These are phyloP conservation scores for Petrocephalus zakoni DNA, from an alignment of 2,113 vertebrate species.

Conservation along the genomic window DNA sequence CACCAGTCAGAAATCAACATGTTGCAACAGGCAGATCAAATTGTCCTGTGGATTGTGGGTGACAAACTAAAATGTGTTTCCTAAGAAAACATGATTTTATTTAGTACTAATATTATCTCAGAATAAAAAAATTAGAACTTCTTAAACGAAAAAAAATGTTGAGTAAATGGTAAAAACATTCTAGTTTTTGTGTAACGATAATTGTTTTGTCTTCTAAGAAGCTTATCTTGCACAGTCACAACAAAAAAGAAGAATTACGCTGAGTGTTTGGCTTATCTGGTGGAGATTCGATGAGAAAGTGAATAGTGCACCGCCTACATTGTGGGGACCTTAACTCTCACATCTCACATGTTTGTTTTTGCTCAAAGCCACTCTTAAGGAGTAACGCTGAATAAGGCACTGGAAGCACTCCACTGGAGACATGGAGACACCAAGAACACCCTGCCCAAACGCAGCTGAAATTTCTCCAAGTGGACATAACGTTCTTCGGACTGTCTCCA, in stretches of 20 bases:
- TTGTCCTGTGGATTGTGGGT: background rate
- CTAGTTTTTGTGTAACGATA: constrained; percentile 23
- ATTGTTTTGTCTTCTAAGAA: constrained; percentile 43
- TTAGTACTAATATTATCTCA: background rate
- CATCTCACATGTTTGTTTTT: background rate
- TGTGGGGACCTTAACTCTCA: background rate
- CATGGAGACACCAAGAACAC: background rate
- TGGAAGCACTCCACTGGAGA: background rate
- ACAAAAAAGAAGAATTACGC: background rate
- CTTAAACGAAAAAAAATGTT: background rate
- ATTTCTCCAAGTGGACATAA: background rate
- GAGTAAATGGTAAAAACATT: background rate
- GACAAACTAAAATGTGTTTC: background rate
- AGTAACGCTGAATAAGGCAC: background rate
- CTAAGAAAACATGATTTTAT: background rate
- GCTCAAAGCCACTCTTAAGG: background rate
- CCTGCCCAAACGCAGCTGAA: background rate
- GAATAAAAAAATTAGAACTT: background rate
- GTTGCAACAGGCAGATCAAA: background rate
- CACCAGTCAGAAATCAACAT: background rate
- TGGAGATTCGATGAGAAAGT: constrained; percentile 5
- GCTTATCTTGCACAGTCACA: constrained; percentile 17
- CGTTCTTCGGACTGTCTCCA: background rate
- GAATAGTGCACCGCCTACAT: background rate
- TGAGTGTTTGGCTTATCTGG: constrained; percentile 14